phyloP scores from a whole-genome alignment of 2,113 vertebrate genomes.

The Gobio gobio region DNA sequence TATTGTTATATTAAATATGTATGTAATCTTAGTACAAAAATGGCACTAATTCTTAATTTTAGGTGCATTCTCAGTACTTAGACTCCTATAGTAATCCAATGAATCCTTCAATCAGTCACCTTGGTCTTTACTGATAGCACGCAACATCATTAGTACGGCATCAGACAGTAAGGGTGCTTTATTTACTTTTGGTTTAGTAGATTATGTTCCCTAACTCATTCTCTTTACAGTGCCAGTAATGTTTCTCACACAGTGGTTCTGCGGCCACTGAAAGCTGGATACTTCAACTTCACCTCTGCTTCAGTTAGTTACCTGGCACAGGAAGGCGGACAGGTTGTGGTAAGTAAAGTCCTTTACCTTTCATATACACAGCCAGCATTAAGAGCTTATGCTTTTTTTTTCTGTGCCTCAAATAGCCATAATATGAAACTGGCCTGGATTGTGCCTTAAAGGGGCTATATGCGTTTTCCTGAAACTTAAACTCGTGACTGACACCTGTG shows the following conservation, averaged over 20 bases:
- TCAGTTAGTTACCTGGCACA: constrained; percentile 91
- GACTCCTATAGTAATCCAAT: not conserved
- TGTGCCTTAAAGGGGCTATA: too few relatives aligned
- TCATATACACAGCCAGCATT: not conserved
- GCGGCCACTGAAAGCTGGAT: constrained; percentile 92
- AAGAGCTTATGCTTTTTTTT: not conserved
- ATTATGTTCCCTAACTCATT: constrained; percentile 68
- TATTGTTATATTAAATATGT: too few relatives aligned
- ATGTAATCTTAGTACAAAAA: too few relatives aligned
- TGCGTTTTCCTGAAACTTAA: too few relatives aligned
- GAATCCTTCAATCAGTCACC: not conserved
- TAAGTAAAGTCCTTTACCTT: constrained; percentile 66
- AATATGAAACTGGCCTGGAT: too few relatives aligned
- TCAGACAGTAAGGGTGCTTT: not conserved
- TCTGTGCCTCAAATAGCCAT: not conserved
- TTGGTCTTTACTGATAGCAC: not conserved
- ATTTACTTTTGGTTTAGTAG: not conserved
- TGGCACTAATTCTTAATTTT: not conserved
- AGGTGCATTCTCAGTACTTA: not conserved
- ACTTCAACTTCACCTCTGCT: constrained; percentile 97
- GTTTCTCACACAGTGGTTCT: constrained; percentile 94
- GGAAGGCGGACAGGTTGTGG: constrained; percentile 91
- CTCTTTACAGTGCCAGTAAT: constrained; percentile 84
- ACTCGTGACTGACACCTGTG: too few relatives aligned
- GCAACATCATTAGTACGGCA: not conserved